Base-by-base conservation (phyloP, 1,140 invertebrate genomes). In the Tenebrio molitor region DNA sequence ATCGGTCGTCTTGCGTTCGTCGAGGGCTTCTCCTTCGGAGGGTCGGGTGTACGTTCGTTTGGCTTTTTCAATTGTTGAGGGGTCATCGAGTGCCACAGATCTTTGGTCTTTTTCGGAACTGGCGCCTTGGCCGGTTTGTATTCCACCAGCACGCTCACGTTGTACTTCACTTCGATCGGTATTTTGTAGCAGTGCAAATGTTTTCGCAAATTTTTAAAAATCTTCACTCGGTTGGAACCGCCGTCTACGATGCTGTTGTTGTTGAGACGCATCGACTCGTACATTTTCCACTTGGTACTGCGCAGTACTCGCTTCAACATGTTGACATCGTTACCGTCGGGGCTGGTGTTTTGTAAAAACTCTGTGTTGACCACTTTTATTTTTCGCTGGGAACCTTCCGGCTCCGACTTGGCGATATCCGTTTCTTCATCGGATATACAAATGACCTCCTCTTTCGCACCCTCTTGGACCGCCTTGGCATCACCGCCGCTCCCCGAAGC, bases 141-240 rank as follows among this genome's bases (percentile, higher is more conserved):
- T 17, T 53, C n/a, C 17, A 69, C 75, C 1, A 14, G 10, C n/a
- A 74, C 44, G 2, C 64, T 67, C 16, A 33, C 7, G 0, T 74
- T 74, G 25, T 74, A 63, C 5, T 53, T 66, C 1, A 77, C 63
- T 12, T 21, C n/a, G 44, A 77, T 67, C 1, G 76, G 76, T 6
- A 77, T 44, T 63, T 76, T 76, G 58, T 71, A 76, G 8, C 41
- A 14, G 12, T 41, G 8, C 41, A 77, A 25, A 4, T 67, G 58
- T 21, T 65, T 33, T 21, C 71, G 73, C 1, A 77, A 50, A 21
- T 68, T 53, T 25, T 76, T 76, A 8, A 77, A 76, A n/a, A 58
- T 29, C 8, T 58, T 58, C n/a, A 58, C 12, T 25, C 50, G 50
- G 23, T 12, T 58, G 21, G 21, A 14, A 8, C 14, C 29, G 0